These are phyloP conservation scores for Sebastes miniatus DNA, from an alignment of 2,797 vertebrate genomes.

Conservation along the genomic window DNA sequence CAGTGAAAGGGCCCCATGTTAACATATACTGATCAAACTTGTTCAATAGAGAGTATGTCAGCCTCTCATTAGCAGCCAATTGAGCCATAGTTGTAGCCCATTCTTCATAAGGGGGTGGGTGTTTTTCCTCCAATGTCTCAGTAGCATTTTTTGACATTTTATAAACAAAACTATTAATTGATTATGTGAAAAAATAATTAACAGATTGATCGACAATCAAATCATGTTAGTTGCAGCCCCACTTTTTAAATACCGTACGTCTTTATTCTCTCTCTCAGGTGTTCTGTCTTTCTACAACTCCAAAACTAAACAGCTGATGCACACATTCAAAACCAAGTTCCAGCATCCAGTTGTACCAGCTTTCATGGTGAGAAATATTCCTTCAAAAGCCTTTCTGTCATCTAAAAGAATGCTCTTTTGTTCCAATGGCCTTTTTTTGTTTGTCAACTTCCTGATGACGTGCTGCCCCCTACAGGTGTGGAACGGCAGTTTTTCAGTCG, in stretches of 20 bases:
- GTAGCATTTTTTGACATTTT: not conserved
- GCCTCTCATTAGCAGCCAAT: too few relatives aligned
- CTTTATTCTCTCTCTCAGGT: conserved; percentile 71
- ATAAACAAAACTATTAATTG: not conserved
- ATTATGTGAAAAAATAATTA: not conserved
- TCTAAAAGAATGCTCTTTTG: not conserved
- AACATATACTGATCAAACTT: too few relatives aligned
- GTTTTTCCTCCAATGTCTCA: too few relatives aligned
- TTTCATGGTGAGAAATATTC: conserved; percentile 85
- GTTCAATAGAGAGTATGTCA: too few relatives aligned
- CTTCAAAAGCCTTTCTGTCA: not conserved
- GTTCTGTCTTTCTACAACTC: conserved; percentile 92
- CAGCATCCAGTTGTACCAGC: conserved; percentile 92
- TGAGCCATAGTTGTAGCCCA: too few relatives aligned
- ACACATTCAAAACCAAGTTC: conserved; percentile 93
- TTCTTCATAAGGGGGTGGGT: too few relatives aligned
- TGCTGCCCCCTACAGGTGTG: conserved; percentile 84
- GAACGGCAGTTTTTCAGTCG: conserved; percentile 94
- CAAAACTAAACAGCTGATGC: conserved; percentile 90
- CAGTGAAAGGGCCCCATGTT: too few relatives aligned
- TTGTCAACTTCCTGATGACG: not conserved
- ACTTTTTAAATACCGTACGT: not conserved
- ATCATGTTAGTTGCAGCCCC: not conserved
- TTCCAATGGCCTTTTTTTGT: not conserved
- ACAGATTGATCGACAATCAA: not conserved